Evolutionary conservation across 1,140 invertebrate species (phyloP), one percentile per base, ranked within the genome.

Genomic region (Pseudomyrmex cubaensis): DNA sequence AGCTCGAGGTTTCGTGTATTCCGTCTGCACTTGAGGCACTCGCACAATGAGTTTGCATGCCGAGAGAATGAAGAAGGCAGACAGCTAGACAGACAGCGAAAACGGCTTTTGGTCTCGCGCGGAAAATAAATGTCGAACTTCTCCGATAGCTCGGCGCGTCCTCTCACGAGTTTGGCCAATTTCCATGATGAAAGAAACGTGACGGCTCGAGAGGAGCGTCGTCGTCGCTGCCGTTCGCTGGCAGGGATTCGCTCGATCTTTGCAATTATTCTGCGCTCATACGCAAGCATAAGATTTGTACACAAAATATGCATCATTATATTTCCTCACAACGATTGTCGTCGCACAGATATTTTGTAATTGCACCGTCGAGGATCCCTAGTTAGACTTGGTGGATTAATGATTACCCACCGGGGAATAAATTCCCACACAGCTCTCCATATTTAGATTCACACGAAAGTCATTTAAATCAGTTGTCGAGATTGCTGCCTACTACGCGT

Each of bases 1-100:
- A 80, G 76, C 76, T 80, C 76, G 76, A 80, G 76, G 76, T 80
- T 80, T 80, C 76, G 76, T 59, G 66, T 80, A 80, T 80, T 80
- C 76, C 76, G 66, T 72, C 76, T 80, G 66, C 76, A 80, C 76
- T 80, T 80, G 76, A 80, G 46, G 76, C 66, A 80, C 66, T 80
- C 76, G 76, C 54, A 80, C 76, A 80, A 80, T 80, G 76, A 80
- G 76, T 80, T 80, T 80, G 64, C 76, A 72, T 54, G 57, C 76
- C 54, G 66, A 70, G 76, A 80, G 76, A 80, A 80, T 80, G 76
- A 80, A 80, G 76, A 72, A 80, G 66, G 76, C 76, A 67, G 76
- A 80, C 76, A 80, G 66, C 76, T 72, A 80, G 76, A 80, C 76
- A 80, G 76, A 80, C 66, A 80, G 66, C 50, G 76, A 80, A 80